phyloP scores from a whole-genome alignment of 2,888 invertebrate species.

The Aphodius granarius region DNA sequence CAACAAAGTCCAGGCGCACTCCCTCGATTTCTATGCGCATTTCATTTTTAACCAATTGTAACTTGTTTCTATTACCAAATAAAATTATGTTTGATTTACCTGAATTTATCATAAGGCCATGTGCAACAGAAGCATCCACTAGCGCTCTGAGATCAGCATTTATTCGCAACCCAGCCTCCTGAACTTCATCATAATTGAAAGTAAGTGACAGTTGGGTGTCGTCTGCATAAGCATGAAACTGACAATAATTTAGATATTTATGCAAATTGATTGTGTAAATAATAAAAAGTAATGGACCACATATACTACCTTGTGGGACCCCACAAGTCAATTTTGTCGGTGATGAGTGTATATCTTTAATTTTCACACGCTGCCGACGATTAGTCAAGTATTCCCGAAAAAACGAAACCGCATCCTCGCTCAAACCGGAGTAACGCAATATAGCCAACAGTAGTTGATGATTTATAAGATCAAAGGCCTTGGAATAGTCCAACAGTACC shows the following conservation, averaged over 20 bases:
- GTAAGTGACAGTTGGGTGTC: neutral
- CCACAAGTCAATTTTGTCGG: neutral
- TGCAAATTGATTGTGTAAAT: neutral
- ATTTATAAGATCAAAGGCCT: neutral
- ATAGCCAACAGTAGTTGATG: neutral
- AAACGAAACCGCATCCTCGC: neutral
- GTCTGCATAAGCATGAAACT: conserved; percentile 4
- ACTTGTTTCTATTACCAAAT: neutral
- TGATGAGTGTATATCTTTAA: neutral
- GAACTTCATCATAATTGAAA: neutral
- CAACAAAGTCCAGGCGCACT: neutral
- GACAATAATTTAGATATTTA: neutral
- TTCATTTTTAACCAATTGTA: neutral
- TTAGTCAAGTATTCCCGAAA: neutral
- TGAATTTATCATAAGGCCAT: neutral
- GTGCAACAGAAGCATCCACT: neutral
- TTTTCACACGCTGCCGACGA: neutral
- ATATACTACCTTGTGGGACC: neutral
- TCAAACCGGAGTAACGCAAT: neutral
- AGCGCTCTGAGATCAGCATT: neutral
- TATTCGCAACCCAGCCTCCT: neutral
- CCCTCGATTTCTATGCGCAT: neutral
- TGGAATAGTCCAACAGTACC: neutral
- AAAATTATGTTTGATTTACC: neutral
- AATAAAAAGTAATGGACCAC: neutral